phyloP scores from a whole-genome alignment of 2,113 vertebrate genomes.

The Platycercus adscitus region DNA sequence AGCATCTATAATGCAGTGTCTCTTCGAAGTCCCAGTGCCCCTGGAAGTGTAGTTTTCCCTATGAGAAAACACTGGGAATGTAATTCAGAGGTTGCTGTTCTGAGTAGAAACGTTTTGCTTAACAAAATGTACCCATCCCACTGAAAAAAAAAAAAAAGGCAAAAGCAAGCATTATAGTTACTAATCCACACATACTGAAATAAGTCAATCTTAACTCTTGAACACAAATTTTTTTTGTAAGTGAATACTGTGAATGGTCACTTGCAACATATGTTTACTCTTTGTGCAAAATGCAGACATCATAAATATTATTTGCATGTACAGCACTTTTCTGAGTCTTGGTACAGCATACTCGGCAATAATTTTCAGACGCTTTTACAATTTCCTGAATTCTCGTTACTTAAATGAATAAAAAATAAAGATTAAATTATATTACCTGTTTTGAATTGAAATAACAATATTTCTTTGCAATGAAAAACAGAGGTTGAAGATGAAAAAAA shows the following conservation, averaged over 20 bases:
- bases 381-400: background rate
- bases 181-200: background rate
- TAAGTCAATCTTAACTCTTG: background rate
- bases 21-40: background rate
- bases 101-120: background rate
- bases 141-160: background rate
- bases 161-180: background rate
- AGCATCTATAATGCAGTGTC: background rate
- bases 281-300: background rate
- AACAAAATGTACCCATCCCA: background rate
- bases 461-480: background rate
- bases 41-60: background rate
- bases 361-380: background rate
- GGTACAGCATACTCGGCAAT: background rate
- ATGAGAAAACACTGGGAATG: background rate
- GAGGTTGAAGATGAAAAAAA: background rate
- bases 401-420: background rate
- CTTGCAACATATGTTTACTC: background rate
- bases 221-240: background rate
- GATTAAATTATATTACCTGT: background rate
- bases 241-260: background rate
- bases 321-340: background rate
- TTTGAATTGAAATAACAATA: background rate
- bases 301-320: background rate
- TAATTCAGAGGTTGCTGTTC: background rate